Evolutionary conservation across 2,888 invertebrate species (phyloP).

Genomic region (Cheilosia grossa): DNA sequence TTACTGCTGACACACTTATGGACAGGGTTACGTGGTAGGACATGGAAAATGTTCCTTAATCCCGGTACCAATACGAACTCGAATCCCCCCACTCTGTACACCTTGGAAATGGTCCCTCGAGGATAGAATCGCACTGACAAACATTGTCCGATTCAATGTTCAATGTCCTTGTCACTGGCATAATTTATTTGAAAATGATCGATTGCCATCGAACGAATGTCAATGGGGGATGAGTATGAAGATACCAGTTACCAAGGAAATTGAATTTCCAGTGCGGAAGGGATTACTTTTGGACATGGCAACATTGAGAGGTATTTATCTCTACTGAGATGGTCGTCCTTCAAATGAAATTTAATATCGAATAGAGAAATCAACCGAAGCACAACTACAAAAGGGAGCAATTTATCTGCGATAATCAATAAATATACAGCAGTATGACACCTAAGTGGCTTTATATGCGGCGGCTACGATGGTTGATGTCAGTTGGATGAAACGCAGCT

Average conservation of each 20-base stretch:
- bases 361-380: constrained; percentile 3
- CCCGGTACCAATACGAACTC: constrained; percentile 6
- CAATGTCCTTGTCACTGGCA: constrained; percentile 51
- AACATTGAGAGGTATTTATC: neutral
- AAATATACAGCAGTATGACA: constrained; percentile 33
- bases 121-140: constrained; percentile 19
- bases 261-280: constrained; percentile 36
- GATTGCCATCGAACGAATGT: constrained; percentile 39
- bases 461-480: neutral
- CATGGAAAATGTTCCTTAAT: neutral
- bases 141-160: constrained; percentile 49
- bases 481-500: constrained; percentile 13
- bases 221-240: constrained; percentile 5
- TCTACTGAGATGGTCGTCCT: neutral
- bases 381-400: constrained; percentile 10
- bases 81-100: neutral
- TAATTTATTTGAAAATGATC: constrained; percentile 58
- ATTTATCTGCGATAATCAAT: constrained; percentile 33
- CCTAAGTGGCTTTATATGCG: constrained; percentile 25
- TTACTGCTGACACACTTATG: constrained; percentile 38
- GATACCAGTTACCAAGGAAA: constrained; percentile 12
- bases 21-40: neutral
- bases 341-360: constrained; percentile 34
- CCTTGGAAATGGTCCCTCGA: neutral
- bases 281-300: constrained; percentile 20